Percentiles rank a stretch among this genome's conserved stretches.
Conservation (phyloP, 2,113 vertebrate genomes). For the Pyrgilauda ruficollis region DNA sequence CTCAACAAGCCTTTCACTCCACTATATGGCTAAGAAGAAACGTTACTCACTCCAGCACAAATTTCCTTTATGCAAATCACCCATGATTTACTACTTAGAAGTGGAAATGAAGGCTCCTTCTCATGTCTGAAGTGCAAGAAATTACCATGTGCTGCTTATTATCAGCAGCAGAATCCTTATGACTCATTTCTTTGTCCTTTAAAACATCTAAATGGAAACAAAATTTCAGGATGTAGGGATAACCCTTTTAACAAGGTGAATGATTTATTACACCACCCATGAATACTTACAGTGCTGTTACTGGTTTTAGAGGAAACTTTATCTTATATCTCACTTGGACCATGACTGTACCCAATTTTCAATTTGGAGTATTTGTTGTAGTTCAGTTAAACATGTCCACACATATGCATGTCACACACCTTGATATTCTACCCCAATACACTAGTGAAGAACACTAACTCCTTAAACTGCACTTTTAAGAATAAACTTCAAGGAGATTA, state of each 20-base stretch:
- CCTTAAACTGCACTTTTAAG: background rate
- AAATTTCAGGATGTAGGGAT: background rate
- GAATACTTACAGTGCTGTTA: background rate
- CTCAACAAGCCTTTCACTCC: background rate
- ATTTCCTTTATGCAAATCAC: background rate
- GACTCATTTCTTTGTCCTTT: background rate
- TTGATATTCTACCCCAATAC: background rate
- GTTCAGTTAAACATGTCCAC: background rate
- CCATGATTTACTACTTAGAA: background rate
- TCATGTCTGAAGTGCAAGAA: background rate
- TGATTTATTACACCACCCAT: background rate
- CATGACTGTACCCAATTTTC: fast-evolving
- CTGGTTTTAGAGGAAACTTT: background rate
- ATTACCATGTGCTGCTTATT: background rate
- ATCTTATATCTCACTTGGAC: background rate
- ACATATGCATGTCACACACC: background rate
- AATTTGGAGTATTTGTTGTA: background rate
- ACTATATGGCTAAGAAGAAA: background rate
- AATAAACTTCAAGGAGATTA: background rate
- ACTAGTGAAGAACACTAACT: background rate
- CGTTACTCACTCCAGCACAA: background rate
- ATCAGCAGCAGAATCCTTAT: background rate
- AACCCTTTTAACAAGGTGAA: background rate
- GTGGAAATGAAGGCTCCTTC: background rate
- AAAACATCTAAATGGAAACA: background rate